Conservation (phyloP, 2,797 vertebrate species). For the Rhinatrema bivittatum region DNA sequence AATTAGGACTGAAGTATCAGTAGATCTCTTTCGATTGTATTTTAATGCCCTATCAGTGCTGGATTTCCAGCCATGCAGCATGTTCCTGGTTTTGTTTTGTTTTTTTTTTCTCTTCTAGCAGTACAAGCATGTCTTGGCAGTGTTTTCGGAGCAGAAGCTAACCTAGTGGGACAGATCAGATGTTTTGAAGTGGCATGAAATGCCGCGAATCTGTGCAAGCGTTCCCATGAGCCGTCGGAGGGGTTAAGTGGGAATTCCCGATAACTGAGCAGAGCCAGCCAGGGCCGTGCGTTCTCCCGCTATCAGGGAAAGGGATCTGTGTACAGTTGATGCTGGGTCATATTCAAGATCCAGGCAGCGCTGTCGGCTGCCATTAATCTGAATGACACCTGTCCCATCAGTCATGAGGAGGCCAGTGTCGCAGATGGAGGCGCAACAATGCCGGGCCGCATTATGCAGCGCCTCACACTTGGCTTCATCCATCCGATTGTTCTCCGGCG, state of each 20-base stretch:
- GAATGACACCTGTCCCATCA: conserved; percentile 83
- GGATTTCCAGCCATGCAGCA: conserved; percentile 7
- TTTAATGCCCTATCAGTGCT: background rate
- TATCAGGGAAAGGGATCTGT: conserved; percentile 1
- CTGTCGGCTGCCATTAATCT: conserved; percentile 59
- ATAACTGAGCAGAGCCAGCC: background rate
- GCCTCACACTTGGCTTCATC: conserved; percentile 50
- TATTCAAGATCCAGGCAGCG: conserved; percentile 36
- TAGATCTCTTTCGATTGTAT: background rate
- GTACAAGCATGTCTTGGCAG: background rate
- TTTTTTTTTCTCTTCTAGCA: conserved; percentile 1
- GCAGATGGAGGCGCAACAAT: conserved; percentile 79
- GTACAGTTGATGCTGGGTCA: conserved; percentile 18
- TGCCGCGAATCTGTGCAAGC: conserved; percentile 9
- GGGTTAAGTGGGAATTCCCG: conserved; percentile 10
- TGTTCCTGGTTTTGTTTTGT: no score
- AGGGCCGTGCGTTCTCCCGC: background rate
- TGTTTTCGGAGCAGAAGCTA: background rate
- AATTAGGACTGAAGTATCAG: no score
- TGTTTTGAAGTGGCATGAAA: conserved; percentile 21
- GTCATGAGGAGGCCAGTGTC: conserved; percentile 63
- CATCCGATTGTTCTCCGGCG: conserved; percentile 51
- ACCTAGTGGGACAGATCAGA: conserved; percentile 20
- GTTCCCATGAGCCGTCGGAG: background rate
- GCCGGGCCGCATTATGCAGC: conserved; percentile 58